Evolutionary conservation across 2,797 vertebrate species (phyloP), one percentile per base, ranked within the genome.

Genomic region (Galagoides demidoff): DNA sequence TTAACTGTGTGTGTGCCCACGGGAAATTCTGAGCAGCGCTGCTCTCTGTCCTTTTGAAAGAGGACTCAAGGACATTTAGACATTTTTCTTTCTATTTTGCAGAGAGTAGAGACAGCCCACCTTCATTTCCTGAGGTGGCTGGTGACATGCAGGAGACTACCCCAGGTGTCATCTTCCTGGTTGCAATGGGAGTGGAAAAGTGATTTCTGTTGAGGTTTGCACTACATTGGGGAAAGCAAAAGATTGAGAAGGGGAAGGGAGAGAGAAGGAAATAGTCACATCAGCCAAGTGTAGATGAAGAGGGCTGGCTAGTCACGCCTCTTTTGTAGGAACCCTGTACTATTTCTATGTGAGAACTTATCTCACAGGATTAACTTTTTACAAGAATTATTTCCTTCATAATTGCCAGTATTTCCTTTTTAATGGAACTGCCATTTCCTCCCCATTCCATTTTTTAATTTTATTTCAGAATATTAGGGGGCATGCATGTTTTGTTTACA

Each of bases 11-110:
- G 89, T 1, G 0, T 63, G 52, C 68, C 96, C 6, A 49, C 0
- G 0, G 71, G 83, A 92, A 78, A 95, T 68, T 76, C 57, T 2
- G 37, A 85, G 74, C 87, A 94, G 57, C 81, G 92, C 87, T 88
- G 37, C 68, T 85, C 55, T 96, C 90, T 92, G 77, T 95, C 73
- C 74, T 61, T 39, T 78, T 68, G 43, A 22, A 92, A 95, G 70
- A 85, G 63, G 74, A 78, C 61, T 71, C 20, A 0, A 25, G 85
- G 92, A 83, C 77, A 89, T 90, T 88, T 71, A 91, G 79, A 86
- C 27, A 45, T 82, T 63, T 61, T 12, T 16, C 34, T 71, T 45
- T 43, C 11, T 85, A 14, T 63, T 85, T 92, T 85, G 29, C 3
- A 39, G 68, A 27, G 34, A 29, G 19, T 3, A 7, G 63, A 37